Conservation (phyloP, 2,888 invertebrate species). For the Rapana venosa region DNA sequence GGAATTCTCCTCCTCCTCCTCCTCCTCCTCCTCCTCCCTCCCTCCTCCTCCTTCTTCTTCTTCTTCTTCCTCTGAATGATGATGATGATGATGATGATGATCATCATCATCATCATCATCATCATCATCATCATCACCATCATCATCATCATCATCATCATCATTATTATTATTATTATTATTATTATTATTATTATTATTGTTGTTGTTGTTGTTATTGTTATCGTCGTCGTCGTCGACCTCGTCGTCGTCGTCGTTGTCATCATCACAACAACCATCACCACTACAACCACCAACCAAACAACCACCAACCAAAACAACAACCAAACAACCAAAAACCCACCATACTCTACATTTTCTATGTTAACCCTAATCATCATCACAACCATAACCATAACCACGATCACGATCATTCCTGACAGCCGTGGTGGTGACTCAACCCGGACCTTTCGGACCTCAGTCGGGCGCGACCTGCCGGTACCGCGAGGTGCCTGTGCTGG, state of each 20-base stretch:
- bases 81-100: background rate
- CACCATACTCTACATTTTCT: background rate
- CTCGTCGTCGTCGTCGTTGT: too few species aligned
- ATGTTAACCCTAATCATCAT: too few species aligned
- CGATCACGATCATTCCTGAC: background rate
- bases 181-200: background rate
- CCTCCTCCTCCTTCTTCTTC: background rate
- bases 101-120: background rate
- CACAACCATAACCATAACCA: too few species aligned
- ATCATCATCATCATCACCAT: too few species aligned
- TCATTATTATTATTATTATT: background rate
- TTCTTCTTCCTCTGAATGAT: background rate
- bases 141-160: too few species aligned
- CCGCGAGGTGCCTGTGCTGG: slow-evolving; percentile 51
- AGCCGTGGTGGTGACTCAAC: slow-evolving; percentile 52
- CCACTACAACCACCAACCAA: too few species aligned
- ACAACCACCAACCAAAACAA: background rate
- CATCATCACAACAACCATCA: too few species aligned
- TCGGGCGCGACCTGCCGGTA: slow-evolving; percentile 45
- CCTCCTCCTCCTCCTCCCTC: background rate
- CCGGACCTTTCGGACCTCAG: slow-evolving; percentile 39
- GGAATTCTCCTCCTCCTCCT: background rate
- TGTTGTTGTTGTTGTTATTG: too few species aligned
- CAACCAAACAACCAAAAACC: background rate
- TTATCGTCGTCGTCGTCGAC: too few species aligned